These are phyloP conservation scores for Hydrophis major DNA, from an alignment of 2,797 vertebrate genomes.

Conservation along the genomic window DNA sequence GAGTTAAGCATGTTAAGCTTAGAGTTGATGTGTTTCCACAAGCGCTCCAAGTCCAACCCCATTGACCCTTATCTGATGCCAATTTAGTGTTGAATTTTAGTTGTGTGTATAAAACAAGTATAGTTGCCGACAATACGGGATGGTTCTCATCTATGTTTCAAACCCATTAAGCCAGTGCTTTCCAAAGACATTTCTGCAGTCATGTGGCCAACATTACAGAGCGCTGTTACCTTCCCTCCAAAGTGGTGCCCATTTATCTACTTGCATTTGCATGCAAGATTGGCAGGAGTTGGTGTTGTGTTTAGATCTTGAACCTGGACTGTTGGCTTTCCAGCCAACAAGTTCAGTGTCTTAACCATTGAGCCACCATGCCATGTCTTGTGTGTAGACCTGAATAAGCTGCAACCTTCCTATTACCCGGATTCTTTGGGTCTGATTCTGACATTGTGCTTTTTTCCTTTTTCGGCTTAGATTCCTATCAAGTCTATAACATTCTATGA, in stretches of 20 bases:
- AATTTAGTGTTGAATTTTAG: not conserved
- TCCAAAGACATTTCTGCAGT: not conserved
- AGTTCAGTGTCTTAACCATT: not conserved
- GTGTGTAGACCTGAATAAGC: not conserved
- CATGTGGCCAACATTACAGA: not conserved
- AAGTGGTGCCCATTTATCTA: not conserved
- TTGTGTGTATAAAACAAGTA: not conserved
- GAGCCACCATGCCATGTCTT: not conserved
- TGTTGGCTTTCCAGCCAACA: not conserved
- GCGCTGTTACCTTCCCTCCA: not conserved
- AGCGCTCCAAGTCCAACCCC: not conserved
- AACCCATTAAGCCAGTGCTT: not conserved
- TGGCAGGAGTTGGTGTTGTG: not conserved
- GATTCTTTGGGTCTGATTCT: not conserved
- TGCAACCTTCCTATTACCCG: not conserved
- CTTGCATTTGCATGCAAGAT: not conserved
- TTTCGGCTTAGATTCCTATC: constrained; percentile 34
- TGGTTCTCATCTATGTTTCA: not conserved
- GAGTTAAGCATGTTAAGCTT: not conserved
- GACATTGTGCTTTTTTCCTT: constrained; percentile 40
- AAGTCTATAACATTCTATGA: constrained; percentile 24
- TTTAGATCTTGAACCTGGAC: not conserved
- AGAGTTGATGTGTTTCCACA: not conserved
- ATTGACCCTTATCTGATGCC: not conserved
- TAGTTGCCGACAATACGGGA: not conserved